phyloP scores from a whole-genome alignment of 92 coral and sea anemone species.

The Montipora capitata region DNA sequence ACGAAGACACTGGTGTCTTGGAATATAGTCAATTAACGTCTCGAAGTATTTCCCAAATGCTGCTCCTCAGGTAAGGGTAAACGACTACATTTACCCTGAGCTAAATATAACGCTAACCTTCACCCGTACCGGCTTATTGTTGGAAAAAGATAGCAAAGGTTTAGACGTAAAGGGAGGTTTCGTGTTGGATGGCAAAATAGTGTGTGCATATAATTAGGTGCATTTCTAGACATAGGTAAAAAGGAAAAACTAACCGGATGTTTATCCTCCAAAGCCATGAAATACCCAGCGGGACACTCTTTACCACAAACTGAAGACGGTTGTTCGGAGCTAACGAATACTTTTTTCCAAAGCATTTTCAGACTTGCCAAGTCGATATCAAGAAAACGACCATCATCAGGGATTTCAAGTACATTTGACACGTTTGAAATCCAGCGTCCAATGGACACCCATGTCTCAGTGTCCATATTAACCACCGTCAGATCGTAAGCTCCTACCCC shows the following conservation, averaged over 20 bases:
- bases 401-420: slow-evolving; percentile 59
- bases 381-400: slow-evolving; percentile 70
- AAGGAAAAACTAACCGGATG: slow-evolving; percentile 59
- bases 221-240: not conserved
- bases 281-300: slow-evolving; percentile 77
- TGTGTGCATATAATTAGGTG: too few relatives aligned
- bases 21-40: too few relatives aligned
- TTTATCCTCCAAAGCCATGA: slow-evolving; percentile 58
- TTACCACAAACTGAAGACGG: slow-evolving; percentile 80
- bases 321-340: slow-evolving; percentile 48
- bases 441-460: slow-evolving; percentile 70
- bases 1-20: too few relatives aligned
- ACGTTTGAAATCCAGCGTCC: slow-evolving; percentile 82
- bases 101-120: too few relatives aligned
- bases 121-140: too few relatives aligned
- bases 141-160: too few relatives aligned
- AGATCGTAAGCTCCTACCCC: slow-evolving; percentile 82
- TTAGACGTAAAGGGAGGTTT: too few relatives aligned
- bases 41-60: too few relatives aligned
- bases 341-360: slow-evolving; percentile 56
- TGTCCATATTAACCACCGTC: slow-evolving; percentile 78
- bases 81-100: too few relatives aligned
- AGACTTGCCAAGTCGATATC: slow-evolving; percentile 53
- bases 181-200: too few relatives aligned
- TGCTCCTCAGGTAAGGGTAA: too few relatives aligned